These are phyloP conservation scores for Syngnathus floridae DNA, from an alignment of 2,113 vertebrate species.

Conservation along the genomic window DNA sequence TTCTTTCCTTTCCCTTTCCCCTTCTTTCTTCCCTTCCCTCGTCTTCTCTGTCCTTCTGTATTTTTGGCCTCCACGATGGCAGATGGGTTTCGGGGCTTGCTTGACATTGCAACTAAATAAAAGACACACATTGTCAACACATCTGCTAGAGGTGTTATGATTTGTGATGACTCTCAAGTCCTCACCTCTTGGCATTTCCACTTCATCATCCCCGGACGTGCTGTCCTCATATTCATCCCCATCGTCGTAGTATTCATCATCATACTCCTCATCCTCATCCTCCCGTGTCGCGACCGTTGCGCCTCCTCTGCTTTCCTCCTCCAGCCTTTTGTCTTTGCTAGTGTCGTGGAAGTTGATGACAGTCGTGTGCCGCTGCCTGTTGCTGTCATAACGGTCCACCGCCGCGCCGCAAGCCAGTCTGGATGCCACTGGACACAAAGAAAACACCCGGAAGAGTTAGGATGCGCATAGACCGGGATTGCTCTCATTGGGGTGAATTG, in stretches of 20 bases:
- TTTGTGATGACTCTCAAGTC: neutral
- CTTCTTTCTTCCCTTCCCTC: constrained; percentile 72
- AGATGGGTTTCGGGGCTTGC: constrained; percentile 77
- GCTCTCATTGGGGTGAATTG: neutral
- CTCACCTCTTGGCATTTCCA: constrained; percentile 60
- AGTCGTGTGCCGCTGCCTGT: constrained; percentile 58
- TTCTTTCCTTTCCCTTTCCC: constrained; percentile 87
- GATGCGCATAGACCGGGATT: neutral
- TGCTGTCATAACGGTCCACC: constrained; percentile 60
- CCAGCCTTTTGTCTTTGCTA: constrained; percentile 38
- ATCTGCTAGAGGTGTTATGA: neutral
- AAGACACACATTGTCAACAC: neutral
- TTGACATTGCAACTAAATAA: constrained; percentile 80
- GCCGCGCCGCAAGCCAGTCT: constrained; percentile 58
- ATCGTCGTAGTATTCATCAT: constrained; percentile 53
- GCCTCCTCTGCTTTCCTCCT: constrained; percentile 35
- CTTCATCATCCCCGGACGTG: constrained; percentile 61
- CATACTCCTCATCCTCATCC: constrained; percentile 41
- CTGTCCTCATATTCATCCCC: constrained; percentile 56
- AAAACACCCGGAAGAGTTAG: neutral
- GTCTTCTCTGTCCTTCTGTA: constrained; percentile 47
- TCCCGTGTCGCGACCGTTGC: constrained; percentile 8
- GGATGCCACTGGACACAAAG: constrained; percentile 47
- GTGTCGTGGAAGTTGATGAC: constrained; percentile 63
- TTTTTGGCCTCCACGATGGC: constrained; percentile 40